Evolutionary conservation across 2,113 vertebrate species (phyloP), one percentile per base, ranked within the genome.

Genomic region (Pelusios castaneus): DNA sequence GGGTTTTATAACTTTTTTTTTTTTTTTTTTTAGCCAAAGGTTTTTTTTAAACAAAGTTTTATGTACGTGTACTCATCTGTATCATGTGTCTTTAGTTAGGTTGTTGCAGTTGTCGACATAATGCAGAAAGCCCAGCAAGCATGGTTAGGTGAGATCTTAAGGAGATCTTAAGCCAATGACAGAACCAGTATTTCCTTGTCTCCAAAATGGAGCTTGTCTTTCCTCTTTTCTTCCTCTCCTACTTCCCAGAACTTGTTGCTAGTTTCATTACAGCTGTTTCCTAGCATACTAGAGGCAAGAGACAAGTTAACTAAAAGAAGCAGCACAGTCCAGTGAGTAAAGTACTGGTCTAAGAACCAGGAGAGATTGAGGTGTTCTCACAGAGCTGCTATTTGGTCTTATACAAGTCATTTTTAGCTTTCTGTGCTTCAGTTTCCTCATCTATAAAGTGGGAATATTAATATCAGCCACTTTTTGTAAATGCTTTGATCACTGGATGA

Each of bases 341-440:
- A 43, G 34, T 60, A 21, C 1, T 52, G 0, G 0, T 34, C 0
- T 56, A 78, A n/a, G 21, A 22, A 73, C 82, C 83, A 60, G 52
- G 49, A 54, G 80, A 12, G 5, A 0, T 87, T 43, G 24, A 34
- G 75, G 38, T 29, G 45, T 6, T 88, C 10, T 49, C 1, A 88
- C 43, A 87, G 8, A 22, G 6, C 73, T 75, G 21, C 43, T 63
- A 17, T 85, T 54, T 90, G 24, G 1, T 80, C 82, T 77, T 90
- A 85, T 17, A 13, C 70, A 60, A 84, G 25, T 8, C 52, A 8
- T 47, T 41, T 79, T n/a, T 24, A 43, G 6, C 1, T 88, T 52
- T 80, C 52, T 80, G 49, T 81, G 25, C 52, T n/a, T 84, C 89
- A 55, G 25, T 84, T 94, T 83, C 17, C 6, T 4, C 38, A 54